Evolutionary conservation across 2,113 vertebrate species (phyloP).

Genomic region (Fregetta grallaria): DNA sequence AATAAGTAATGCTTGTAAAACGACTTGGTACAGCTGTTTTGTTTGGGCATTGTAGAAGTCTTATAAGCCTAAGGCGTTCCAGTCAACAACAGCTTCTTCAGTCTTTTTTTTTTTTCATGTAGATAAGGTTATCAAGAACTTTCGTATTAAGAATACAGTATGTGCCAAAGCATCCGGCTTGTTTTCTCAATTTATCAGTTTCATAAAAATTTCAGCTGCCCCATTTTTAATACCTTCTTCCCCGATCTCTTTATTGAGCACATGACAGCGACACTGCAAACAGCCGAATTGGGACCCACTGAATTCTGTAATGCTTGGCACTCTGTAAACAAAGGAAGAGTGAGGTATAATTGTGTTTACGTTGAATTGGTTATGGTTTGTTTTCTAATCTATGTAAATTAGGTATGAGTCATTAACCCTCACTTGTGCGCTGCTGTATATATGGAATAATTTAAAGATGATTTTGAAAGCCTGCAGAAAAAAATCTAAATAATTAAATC

Average conservation of each 20-base stretch:
- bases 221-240: neutral
- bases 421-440: constrained; percentile 28
- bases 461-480: constrained; percentile 38
- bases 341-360: constrained; percentile 57
- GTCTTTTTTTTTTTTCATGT: neutral
- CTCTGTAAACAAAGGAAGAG: constrained; percentile 45
- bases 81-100: neutral
- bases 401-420: constrained; percentile 60
- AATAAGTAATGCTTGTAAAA: neutral
- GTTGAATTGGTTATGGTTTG: constrained; percentile 58
- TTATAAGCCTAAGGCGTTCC: neutral
- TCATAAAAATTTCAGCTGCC: neutral
- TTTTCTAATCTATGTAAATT: constrained; percentile 65
- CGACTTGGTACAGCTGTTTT: neutral
- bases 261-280: neutral
- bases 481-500: constrained; percentile 47
- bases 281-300: neutral
- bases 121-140: neutral
- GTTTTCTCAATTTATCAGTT: neutral
- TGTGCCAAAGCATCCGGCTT: constrained; percentile 15
- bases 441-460: constrained; percentile 48
- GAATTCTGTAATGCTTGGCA: constrained; percentile 17
- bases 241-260: neutral
- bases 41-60: neutral
- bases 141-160: neutral